phyloP scores from a whole-genome alignment of 2,888 invertebrate genomes.

The Girardia tigrina region DNA sequence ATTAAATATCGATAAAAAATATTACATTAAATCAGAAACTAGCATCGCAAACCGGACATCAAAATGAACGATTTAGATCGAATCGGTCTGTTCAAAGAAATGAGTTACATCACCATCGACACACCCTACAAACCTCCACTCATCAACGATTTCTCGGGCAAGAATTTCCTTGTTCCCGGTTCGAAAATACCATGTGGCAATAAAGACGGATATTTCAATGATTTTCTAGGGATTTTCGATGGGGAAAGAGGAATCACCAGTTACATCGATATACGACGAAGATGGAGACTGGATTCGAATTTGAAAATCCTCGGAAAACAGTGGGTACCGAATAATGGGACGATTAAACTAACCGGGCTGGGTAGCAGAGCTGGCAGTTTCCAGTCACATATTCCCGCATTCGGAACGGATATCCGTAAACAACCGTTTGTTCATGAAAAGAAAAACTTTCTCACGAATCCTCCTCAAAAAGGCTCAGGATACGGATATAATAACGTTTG shows the following conservation, averaged over 20 bases:
- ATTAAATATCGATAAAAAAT: too few relatives aligned
- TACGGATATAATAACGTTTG: constrained; percentile 48
- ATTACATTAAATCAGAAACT: too few relatives aligned
- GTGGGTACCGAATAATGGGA: constrained; percentile 47
- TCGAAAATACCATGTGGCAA: constrained; percentile 43
- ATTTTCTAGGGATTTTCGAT: constrained; percentile 45
- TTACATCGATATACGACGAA: constrained; percentile 45
- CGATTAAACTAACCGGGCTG: constrained; percentile 43
- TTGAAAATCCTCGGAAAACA: constrained; percentile 48
- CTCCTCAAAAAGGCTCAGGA: constrained; percentile 49
- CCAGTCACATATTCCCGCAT: constrained; percentile 43
- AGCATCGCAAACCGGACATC: too few relatives aligned
- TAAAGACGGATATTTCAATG: constrained; percentile 47
- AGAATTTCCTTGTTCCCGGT: constrained; percentile 39
- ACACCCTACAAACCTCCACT: constrained; percentile 44
- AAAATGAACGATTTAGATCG: constrained; percentile 46
- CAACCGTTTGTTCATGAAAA: constrained; percentile 38
- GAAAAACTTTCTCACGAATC: constrained; percentile 48
- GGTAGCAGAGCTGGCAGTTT: constrained; percentile 49
- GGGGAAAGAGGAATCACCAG: constrained; percentile 47
- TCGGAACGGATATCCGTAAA: constrained; percentile 41
- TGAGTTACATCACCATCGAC: constrained; percentile 47
- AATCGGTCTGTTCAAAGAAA: constrained; percentile 49
- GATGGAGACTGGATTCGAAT: constrained; percentile 42
- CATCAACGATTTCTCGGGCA: constrained; percentile 46